A percentile compares a stretch with the other conserved stretches of the same genome.
Conservation (phyloP, 2,113 vertebrate genomes). For the Silurus glanis region DNA sequence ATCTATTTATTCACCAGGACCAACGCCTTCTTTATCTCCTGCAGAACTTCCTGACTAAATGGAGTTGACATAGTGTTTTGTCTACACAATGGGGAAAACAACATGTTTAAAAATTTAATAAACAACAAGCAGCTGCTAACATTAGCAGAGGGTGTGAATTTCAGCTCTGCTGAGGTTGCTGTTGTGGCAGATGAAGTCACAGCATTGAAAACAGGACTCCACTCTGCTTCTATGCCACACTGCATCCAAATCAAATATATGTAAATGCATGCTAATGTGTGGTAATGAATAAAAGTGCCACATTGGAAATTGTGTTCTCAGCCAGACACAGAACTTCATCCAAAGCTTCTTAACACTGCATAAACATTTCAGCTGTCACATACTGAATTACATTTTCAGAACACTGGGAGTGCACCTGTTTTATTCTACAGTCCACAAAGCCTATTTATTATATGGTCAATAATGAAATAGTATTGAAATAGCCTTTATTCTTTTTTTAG, state of each 20-base stretch:
- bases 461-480: neutral
- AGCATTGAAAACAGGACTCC: conserved; percentile 18
- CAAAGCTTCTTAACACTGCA: conserved; percentile 29
- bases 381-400: neutral
- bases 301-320: conserved; percentile 33
- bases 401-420: neutral
- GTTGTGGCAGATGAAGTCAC: conserved; percentile 31
- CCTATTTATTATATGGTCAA: neutral
- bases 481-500: no score
- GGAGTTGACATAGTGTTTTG: conserved; percentile 3
- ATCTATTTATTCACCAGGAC: neutral
- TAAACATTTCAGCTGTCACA: conserved; percentile 19
- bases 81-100: conserved; percentile 22
- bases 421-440: neutral
- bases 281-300: conserved; percentile 50
- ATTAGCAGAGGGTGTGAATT: conserved; percentile 15
- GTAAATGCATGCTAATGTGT: conserved; percentile 51
- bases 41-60: neutral
- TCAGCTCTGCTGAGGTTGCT: conserved; percentile 10
- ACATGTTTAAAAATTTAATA: conserved; percentile 18
- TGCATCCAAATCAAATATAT: conserved; percentile 34
- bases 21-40: neutral
- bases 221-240: neutral
- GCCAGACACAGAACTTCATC: conserved; percentile 28
- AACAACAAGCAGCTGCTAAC: conserved; percentile 36